phyloP scores from a whole-genome alignment of 2,888 invertebrate species.

The Melanophora roralis region DNA sequence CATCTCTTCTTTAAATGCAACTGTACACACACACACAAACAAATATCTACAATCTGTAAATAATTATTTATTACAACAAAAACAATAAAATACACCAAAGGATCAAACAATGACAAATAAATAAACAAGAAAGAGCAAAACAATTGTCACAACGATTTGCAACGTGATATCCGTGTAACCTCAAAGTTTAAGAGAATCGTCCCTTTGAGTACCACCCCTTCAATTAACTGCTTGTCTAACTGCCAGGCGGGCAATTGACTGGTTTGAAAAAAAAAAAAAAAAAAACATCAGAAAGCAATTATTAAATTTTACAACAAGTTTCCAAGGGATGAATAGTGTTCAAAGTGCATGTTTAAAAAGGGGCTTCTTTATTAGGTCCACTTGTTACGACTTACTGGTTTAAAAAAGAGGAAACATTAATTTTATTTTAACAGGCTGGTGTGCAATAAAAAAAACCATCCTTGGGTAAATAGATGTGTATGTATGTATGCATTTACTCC shows the following conservation, averaged over 20 bases:
- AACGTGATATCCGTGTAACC: slow-evolving; percentile 77
- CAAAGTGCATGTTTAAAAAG: slow-evolving; percentile 16
- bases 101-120: slow-evolving; percentile 51
- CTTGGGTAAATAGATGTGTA: too few species aligned
- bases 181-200: slow-evolving; percentile 63
- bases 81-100: slow-evolving; percentile 49
- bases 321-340: slow-evolving; percentile 22
- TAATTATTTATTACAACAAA: slow-evolving; percentile 68
- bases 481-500: too few species aligned
- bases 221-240: slow-evolving; percentile 67
- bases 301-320: slow-evolving; percentile 69
- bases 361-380: slow-evolving; percentile 49
- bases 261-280: background rate
- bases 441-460: slow-evolving; percentile 37
- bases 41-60: background rate
- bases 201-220: slow-evolving; percentile 69
- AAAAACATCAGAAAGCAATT: slow-evolving; percentile 74
- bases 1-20: slow-evolving; percentile 61
- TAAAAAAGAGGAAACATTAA: slow-evolving; percentile 32
- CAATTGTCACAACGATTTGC: slow-evolving; percentile 74
- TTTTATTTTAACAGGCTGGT: slow-evolving; percentile 36
- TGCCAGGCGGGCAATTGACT: background rate
- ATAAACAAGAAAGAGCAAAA: slow-evolving; percentile 56
- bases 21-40: slow-evolving; percentile 3
- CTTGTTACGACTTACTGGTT: slow-evolving; percentile 35